Percentiles rank a stretch among this genome's conserved stretches.
Evolutionary conservation across 1,140 invertebrate genomes (phyloP).

Genomic region (Drosophila serrata): DNA sequence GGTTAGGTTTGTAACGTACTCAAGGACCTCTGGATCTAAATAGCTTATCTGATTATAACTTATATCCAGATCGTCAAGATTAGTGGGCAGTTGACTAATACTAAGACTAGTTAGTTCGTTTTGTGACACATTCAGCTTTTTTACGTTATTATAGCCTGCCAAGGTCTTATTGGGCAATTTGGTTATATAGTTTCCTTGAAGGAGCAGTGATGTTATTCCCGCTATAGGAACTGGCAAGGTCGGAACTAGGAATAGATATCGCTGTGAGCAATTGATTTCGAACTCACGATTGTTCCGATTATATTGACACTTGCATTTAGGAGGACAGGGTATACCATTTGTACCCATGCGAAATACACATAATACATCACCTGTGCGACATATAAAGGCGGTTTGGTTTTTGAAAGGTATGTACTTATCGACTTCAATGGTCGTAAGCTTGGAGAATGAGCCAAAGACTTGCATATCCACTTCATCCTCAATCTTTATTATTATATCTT

Average conservation of each 20-base stretch:
- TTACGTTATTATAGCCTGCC: not conserved
- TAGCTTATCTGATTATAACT: constrained; percentile 5
- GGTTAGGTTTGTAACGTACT: not conserved
- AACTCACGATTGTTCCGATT: not conserved
- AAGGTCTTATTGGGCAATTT: constrained; percentile 2
- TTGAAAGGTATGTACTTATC: not conserved
- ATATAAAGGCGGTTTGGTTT: constrained; percentile 6
- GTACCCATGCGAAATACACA: not conserved
- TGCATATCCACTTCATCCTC: not conserved
- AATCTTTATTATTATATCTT: not conserved
- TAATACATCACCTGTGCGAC: not conserved
- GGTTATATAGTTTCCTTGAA: not conserved
- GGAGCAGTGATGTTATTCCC: not conserved
- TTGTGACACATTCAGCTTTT: not conserved
- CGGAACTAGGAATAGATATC: not conserved
- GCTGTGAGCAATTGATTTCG: not conserved
- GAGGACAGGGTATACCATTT: constrained; percentile 5
- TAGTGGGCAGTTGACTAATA: not conserved
- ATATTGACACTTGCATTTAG: not conserved
- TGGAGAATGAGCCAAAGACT: not conserved
- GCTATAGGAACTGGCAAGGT: not conserved
- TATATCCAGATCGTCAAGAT: constrained; percentile 2
- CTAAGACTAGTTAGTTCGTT: constrained; percentile 10
- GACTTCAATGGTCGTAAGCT: constrained; percentile 1
- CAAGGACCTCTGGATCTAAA: not conserved